Evolutionary conservation across 2,888 invertebrate species (phyloP), one percentile per base, ranked within the genome.

Genomic region (Tenthredo distinguenda): DNA sequence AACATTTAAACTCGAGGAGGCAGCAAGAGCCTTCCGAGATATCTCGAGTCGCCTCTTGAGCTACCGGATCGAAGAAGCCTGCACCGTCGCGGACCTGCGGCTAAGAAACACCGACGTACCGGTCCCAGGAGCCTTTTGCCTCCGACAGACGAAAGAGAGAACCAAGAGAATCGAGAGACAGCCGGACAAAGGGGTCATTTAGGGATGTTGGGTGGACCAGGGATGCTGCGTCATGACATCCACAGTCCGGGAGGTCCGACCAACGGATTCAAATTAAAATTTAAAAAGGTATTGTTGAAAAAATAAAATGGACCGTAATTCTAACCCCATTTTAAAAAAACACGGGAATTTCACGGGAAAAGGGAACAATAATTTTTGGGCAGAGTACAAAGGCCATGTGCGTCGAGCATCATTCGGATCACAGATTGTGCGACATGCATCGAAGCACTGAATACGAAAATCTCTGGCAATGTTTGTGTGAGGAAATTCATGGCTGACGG

Each of bases 201-300:
- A 88, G 87, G 88, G 87, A 88, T 88, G 87, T 87, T 81, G 43
- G 65, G 40, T 81, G 4, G 62, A 55, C 31, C 15, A 34, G 55
- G 90, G 90, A 87, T 88, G 92, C 93, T 87, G 86, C 86, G 91
- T 93, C 93, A 93, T 88, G 87, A 87, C 86, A 87, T 88, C 88
- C 90, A 87, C 87, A 85, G 88, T 88, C 88, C 90, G 92, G 92
- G 92, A 93, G 92, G 92, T 93, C 92, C 31, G 88, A 72, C 86
- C 88, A 89, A 88, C 86, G 87, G 90, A 89, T 89, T 88, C 88
- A 88, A 91, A 91, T 90, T 90, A 68, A 83, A 62, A 62, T 31
- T 37, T 7, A 21, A 81, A 65, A 62, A 21, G 18, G 40, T 43
- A 21, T 43, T 40, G 26, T 50, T 77, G 7, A 55, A n/a, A 50